Evolutionary conservation across 2,797 vertebrate species (phyloP), one percentile per base, ranked within the genome.

Genomic region (Molossus alvarezi): DNA sequence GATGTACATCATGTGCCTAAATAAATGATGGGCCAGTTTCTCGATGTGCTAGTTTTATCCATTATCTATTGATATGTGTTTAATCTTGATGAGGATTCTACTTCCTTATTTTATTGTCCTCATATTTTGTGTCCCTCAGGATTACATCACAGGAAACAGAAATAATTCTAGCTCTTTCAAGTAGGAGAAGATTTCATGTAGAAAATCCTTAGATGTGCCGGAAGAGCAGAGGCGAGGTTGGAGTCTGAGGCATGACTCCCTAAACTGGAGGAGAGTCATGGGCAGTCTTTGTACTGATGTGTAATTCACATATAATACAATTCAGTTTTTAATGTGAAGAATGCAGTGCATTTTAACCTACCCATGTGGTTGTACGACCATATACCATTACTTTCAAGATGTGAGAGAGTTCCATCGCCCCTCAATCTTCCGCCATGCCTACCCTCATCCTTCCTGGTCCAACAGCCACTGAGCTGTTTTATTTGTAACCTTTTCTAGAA

Each of bases 101-200:
- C 84, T 84, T 82, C 69, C 51, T 91, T 94, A 41, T 89, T 62
- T 67, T 37, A 33, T 80, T 88, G 48, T 12, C 37, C 88, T 62
- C 29, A 3, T 82, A 72, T 72, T 90, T 91, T 48, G 3, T 55
- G 33, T 80, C 37, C 4, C 27, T 53, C 48, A 17, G 60, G 37
- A 76, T 75, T 64, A 55, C 18, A 76, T 77, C 57, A 64, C 5
- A 91, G 57, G 67, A 96, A 93, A 58, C 53, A 89, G 27, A 75
- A 89, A 73, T 53, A 33, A 82, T 82, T 79, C 69, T 86, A 88
- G 62, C 60, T 89, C 41, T 81, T 86, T 89, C 60, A 89, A 83
- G 25, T 10, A 62, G 65, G 48, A 76, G 76, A 33, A 57, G 27
- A 90, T 67, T 95, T 88, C 64, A 73, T 15, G 21, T 27, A 88